Percentiles rank a stretch among this genome's conserved stretches.
These are phyloP conservation scores for Drosophila mulleri DNA, from an alignment of 2,888 invertebrate species.

Conservation along the genomic window DNA sequence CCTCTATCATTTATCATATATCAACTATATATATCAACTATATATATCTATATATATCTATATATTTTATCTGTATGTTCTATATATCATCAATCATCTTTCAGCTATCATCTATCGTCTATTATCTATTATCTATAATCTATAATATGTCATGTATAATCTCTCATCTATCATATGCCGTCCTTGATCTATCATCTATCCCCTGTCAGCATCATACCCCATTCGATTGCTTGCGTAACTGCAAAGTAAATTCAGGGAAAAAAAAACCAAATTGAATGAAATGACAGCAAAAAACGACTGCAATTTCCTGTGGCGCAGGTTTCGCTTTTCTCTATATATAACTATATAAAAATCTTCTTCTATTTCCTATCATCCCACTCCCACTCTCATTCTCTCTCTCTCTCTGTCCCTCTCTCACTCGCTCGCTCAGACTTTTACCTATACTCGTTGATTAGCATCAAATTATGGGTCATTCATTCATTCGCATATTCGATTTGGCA, in stretches of 20 bases:
- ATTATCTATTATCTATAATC: background rate
- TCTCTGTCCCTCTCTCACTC: background rate
- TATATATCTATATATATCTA: too few relatives aligned
- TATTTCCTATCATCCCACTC: conserved; percentile 6
- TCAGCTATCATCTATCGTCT: background rate
- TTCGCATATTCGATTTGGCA: conserved; percentile 33
- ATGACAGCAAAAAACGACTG: conserved; percentile 34
- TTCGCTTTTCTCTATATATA: conserved; percentile 33
- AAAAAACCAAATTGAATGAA: conserved; percentile 19
- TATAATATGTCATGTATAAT: background rate
- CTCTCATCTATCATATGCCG: background rate
- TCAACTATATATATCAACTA: background rate
- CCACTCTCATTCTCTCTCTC: background rate
- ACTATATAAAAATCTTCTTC: conserved; percentile 8
- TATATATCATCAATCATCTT: background rate
- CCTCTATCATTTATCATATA: background rate
- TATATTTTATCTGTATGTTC: background rate
- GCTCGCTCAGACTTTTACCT: background rate
- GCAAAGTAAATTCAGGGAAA: conserved; percentile 15
- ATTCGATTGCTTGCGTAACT: background rate
- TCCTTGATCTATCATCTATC: background rate
- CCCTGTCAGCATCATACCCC: background rate
- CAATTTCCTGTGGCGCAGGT: conserved; percentile 61
- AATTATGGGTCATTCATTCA: conserved; percentile 49
- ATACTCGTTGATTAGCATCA: conserved; percentile 51